Percentiles rank a stretch among this genome's conserved stretches.
These are phyloP conservation scores for Caretta caretta DNA, from an alignment of 2,113 vertebrate genomes.

Conservation along the genomic window DNA sequence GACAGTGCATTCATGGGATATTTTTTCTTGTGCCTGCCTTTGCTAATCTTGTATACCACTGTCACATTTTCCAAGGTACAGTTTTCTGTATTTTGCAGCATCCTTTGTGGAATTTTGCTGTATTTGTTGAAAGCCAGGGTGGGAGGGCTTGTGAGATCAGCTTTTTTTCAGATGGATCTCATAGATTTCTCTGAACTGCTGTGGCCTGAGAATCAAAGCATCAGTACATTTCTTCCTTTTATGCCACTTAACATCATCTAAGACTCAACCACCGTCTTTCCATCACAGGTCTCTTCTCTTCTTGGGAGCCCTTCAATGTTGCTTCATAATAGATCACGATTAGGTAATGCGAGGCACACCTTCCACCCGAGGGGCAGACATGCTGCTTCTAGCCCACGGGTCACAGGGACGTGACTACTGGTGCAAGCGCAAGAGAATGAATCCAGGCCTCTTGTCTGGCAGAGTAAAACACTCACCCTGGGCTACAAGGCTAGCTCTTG, in stretches of 20 bases:
- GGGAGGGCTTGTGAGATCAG: background rate
- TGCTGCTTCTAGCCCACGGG: constrained; percentile 5
- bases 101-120: background rate
- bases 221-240: background rate
- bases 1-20: constrained; percentile 41
- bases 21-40: constrained; percentile 46
- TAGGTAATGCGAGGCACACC: constrained; percentile 27
- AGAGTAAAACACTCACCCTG: background rate
- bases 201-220: constrained; percentile 26
- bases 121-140: constrained; percentile 25
- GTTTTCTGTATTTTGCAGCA: background rate
- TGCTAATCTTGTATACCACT: constrained; percentile 23
- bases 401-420: constrained; percentile 14
- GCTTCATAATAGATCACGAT: constrained; percentile 33
- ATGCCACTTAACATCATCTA: background rate
- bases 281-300: background rate
- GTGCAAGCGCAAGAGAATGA: background rate
- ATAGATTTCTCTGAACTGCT: constrained; percentile 25
- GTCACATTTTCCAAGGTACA: background rate
- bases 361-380: background rate
- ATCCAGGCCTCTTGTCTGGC: background rate
- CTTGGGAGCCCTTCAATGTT: background rate
- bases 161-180: background rate
- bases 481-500: background rate
- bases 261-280: background rate